Percentiles rank a stretch among this genome's conserved stretches.
Evolutionary conservation across 1,140 invertebrate species (phyloP).

Genomic region (Sitophilus oryzae): DNA sequence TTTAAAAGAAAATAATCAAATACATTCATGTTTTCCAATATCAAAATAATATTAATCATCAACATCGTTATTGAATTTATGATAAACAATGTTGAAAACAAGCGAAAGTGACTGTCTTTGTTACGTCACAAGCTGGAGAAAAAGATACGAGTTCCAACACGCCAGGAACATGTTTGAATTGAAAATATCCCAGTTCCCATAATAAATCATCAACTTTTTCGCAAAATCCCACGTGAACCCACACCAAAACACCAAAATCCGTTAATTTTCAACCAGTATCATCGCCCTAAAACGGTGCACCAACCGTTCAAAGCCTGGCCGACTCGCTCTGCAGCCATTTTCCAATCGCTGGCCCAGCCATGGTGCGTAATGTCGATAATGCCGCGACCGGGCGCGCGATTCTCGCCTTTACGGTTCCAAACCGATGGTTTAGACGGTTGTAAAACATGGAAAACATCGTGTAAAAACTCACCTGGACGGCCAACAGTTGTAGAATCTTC

Average conservation of each 20-base stretch:
- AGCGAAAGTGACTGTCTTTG: no score
- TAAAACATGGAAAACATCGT: constrained; percentile 14
- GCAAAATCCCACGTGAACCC: neutral
- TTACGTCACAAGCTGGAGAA: no score
- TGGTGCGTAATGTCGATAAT: constrained; percentile 28
- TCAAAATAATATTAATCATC: no score
- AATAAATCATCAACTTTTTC: neutral
- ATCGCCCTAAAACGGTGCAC: neutral
- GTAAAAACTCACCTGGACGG: constrained; percentile 30
- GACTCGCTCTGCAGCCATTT: neutral
- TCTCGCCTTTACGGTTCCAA: constrained; percentile 15
- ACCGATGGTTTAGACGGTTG: no score
- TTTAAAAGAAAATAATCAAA: no score
- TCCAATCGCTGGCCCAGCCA: constrained; percentile 9
- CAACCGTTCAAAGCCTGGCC: neutral
- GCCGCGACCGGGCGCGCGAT: constrained; percentile 21
- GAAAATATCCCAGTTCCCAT: neutral
- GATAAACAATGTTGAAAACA: no score
- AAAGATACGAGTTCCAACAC: no score
- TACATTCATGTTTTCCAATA: no score
- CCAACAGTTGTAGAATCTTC: constrained; percentile 29
- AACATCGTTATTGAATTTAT: no score
- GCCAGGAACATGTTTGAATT: no score
- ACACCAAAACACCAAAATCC: neutral
- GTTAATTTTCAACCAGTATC: neutral